phyloP scores from a whole-genome alignment of 2,888 invertebrate genomes.

The Lasioglossum figueresi region DNA sequence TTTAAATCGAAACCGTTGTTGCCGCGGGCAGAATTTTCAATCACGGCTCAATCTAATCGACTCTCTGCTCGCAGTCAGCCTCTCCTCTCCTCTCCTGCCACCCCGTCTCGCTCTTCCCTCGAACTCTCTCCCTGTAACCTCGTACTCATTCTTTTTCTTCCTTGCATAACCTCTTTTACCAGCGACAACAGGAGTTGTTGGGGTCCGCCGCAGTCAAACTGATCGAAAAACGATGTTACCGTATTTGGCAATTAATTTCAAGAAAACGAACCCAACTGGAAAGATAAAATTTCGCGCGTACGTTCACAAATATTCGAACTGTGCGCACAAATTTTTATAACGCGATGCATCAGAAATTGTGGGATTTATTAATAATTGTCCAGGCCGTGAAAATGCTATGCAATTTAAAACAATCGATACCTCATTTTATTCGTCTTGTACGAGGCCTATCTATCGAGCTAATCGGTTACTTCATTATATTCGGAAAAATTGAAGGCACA shows the following conservation, averaged over 20 bases:
- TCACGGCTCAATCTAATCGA: slow-evolving; percentile 81
- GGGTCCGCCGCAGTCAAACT: slow-evolving; percentile 77
- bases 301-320: not conserved
- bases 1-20: slow-evolving; percentile 79
- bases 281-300: not conserved
- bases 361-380: slow-evolving; percentile 15
- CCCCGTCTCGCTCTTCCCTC: slow-evolving; percentile 32
- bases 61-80: slow-evolving; percentile 67
- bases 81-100: slow-evolving; percentile 36
- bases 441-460: not conserved
- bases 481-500: not conserved
- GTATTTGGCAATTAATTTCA: not conserved
- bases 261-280: not conserved
- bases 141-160: slow-evolving; percentile 17
- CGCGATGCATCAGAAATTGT: slow-evolving; percentile 70
- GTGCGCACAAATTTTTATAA: not conserved
- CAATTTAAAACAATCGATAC: not conserved
- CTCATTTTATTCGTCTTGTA: not conserved
- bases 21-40: slow-evolving; percentile 82
- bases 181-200: slow-evolving; percentile 66
- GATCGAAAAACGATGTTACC: slow-evolving; percentile 79
- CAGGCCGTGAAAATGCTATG: too few species aligned
- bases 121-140: slow-evolving; percentile 22
- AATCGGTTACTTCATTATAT: not conserved
- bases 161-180: slow-evolving; percentile 30